Percentiles rank a stretch among this genome's conserved stretches.
phyloP scores from a whole-genome alignment of 2,888 invertebrate species.

The Arctia plantaginis region DNA sequence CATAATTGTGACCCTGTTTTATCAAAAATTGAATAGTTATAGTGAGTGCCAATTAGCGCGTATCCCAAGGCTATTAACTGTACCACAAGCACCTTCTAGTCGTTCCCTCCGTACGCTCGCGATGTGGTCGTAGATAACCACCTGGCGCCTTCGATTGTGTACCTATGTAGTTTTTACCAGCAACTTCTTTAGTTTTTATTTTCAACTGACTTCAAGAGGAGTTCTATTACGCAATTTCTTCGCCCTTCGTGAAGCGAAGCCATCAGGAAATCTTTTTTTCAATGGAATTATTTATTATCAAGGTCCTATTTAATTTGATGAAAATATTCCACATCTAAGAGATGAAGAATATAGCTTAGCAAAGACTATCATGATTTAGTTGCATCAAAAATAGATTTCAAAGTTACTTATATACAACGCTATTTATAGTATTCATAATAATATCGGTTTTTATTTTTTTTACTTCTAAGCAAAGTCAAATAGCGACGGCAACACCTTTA shows the following conservation, averaged over 20 bases:
- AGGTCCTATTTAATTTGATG: background rate
- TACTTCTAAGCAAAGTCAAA: background rate
- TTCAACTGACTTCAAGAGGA: background rate
- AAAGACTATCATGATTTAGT: background rate
- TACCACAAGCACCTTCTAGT: background rate
- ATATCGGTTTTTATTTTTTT: background rate
- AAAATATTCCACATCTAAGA: background rate
- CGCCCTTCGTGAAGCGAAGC: background rate
- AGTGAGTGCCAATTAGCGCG: constrained; percentile 5
- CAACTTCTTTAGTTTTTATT: background rate
- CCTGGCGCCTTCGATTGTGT: background rate
- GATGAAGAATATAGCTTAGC: background rate
- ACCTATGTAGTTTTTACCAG: background rate
- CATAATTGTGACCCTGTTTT: background rate
- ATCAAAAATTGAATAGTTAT: background rate
- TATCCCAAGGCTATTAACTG: background rate
- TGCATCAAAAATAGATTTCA: background rate
- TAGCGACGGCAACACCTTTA: background rate
- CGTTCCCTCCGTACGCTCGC: constrained; percentile 2
- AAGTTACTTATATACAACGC: background rate
- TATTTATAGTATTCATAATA: background rate
- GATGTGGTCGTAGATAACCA: constrained; percentile 25
- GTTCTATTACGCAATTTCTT: background rate
- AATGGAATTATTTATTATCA: background rate
- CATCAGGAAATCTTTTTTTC: background rate